Conservation (phyloP, 2,797 vertebrate species). For the Ptychadena robeensis region DNA sequence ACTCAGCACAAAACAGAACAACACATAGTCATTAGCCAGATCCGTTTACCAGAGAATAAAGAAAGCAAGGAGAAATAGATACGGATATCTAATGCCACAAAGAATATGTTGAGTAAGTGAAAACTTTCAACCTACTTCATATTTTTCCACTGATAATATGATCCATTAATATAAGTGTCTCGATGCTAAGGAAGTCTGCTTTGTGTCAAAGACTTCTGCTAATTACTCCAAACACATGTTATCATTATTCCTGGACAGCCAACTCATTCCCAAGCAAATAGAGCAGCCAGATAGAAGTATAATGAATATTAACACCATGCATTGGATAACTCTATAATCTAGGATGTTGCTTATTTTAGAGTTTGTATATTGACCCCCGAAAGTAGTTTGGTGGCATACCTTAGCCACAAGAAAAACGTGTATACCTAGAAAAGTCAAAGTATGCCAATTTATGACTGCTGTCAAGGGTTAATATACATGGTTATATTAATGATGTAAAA, state of each 20-base stretch:
- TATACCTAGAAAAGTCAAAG: too few relatives aligned
- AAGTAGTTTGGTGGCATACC: too few relatives aligned
- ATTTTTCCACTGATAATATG: conserved; percentile 36
- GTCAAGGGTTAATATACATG: too few relatives aligned
- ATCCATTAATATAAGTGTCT: conserved; percentile 20
- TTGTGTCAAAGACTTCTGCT: conserved; percentile 20
- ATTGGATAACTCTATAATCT: too few relatives aligned
- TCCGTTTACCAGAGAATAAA: conserved; percentile 57
- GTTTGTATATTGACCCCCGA: too few relatives aligned
- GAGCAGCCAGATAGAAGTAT: too few relatives aligned
- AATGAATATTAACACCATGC: too few relatives aligned
- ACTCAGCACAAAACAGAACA: conserved; percentile 54
- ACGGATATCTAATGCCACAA: conserved; percentile 37
- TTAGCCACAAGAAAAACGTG: too few relatives aligned
- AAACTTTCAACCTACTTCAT: conserved; percentile 45
- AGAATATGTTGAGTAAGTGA: conserved; percentile 56
- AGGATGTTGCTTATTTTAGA: too few relatives aligned
- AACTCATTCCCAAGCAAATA: not conserved
- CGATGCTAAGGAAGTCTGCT: not conserved
- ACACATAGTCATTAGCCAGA: conserved; percentile 60
- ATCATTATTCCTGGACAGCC: not conserved
- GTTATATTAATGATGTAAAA: too few relatives aligned
- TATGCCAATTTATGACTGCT: too few relatives aligned
- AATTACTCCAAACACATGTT: not conserved
- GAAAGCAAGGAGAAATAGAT: conserved; percentile 31